Percentiles rank a stretch among this genome's conserved stretches.
Evolutionary conservation across 2,888 invertebrate species (phyloP).

Genomic region (Melieria picta): DNA sequence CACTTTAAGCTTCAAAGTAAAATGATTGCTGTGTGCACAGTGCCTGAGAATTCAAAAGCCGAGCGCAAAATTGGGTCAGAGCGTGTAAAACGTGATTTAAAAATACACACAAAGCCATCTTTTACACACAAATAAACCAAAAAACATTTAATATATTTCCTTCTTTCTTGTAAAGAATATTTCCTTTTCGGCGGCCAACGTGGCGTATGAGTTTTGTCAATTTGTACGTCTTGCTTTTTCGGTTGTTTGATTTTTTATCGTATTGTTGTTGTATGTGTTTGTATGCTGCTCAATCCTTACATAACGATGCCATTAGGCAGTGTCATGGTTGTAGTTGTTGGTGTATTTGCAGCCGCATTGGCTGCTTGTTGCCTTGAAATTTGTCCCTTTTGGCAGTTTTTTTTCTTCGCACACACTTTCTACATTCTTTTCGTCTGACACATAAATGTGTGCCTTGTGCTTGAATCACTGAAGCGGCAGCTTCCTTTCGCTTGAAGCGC

Average conservation of each 20-base stretch:
- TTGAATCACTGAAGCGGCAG: background rate
- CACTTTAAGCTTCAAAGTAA: no score
- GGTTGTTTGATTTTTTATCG: background rate
- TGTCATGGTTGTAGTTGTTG: slow-evolving; percentile 9
- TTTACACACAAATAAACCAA: no score
- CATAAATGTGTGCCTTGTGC: background rate
- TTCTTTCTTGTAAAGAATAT: background rate
- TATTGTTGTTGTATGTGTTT: no score
- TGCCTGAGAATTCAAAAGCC: no score
- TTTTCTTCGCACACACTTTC: background rate
- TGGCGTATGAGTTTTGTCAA: background rate
- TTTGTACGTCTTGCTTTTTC: background rate
- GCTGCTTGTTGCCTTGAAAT: background rate
- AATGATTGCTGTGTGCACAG: no score
- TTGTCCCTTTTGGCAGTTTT: background rate
- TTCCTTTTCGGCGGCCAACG: background rate
- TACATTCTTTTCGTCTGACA: slow-evolving; percentile 4
- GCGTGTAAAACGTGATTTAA: no score
- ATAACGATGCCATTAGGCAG: slow-evolving; percentile 50
- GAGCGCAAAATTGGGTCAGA: no score
- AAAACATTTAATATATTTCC: no score
- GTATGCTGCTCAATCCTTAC: slow-evolving; percentile 26
- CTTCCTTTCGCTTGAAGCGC: background rate
- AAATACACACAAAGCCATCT: no score
- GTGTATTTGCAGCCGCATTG: background rate